Percentiles rank a stretch among this genome's conserved stretches.
Conservation (phyloP, 2,113 vertebrate genomes). For the Cephalopterus ornatus region DNA sequence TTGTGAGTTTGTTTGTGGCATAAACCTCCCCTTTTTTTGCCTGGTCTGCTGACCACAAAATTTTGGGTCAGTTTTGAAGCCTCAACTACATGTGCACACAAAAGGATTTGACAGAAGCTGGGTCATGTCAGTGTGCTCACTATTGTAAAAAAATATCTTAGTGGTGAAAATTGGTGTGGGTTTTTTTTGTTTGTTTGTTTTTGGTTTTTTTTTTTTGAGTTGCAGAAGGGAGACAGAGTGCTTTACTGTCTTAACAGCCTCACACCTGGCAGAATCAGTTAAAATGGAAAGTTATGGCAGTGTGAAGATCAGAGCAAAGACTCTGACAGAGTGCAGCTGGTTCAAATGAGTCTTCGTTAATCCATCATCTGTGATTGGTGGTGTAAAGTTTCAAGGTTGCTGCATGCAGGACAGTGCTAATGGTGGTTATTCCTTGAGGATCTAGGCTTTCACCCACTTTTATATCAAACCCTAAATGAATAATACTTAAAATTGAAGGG, state of each 20-base stretch:
- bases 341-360: constrained; percentile 79
- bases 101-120: not conserved
- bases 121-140: constrained; percentile 9
- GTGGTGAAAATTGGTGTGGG: constrained; percentile 19
- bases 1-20: not conserved
- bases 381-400: constrained; percentile 70
- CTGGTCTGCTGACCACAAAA: not conserved
- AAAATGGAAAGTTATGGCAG: constrained; percentile 71
- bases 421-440: not conserved
- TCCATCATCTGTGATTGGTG: constrained; percentile 74
- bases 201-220: not conserved
- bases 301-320: constrained; percentile 78
- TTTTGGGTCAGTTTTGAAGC: not conserved
- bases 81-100: not conserved
- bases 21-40: not conserved
- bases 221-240: constrained; percentile 31
- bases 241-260: constrained; percentile 71
- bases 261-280: constrained; percentile 61
- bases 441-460: not conserved
- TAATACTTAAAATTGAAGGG: not conserved
- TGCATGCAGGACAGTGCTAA: not conserved
- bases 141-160: constrained; percentile 30
- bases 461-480: not conserved
- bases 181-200: not conserved
- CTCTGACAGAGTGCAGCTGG: constrained; percentile 61